Evolutionary conservation across 2,888 invertebrate genomes (phyloP).

Genomic region (Sussaba pulchella): DNA sequence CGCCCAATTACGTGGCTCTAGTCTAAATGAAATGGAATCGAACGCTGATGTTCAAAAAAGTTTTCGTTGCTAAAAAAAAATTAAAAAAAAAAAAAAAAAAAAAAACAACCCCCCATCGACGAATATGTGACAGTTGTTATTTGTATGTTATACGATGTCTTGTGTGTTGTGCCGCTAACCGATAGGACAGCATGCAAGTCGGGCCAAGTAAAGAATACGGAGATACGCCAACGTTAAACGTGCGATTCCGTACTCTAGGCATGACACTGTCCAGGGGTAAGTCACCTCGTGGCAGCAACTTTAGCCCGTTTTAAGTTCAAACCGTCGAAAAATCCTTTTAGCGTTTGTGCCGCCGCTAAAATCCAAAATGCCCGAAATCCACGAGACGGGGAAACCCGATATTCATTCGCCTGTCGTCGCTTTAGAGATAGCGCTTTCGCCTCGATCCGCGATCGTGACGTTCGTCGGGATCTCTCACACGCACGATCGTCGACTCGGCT

Average conservation of each 20-base stretch:
- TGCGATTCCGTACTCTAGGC: constrained; percentile 83
- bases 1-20: neutral
- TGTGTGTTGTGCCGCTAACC: constrained; percentile 84
- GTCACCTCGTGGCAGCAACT: constrained; percentile 82
- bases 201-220: constrained; percentile 84
- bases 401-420: constrained; percentile 48
- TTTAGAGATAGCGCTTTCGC: constrained; percentile 32
- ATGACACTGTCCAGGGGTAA: constrained; percentile 84
- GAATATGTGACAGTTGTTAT: constrained; percentile 57
- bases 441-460: constrained; percentile 40
- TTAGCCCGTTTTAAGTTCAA: constrained; percentile 52
- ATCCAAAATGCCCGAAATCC: too few relatives aligned
- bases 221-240: constrained; percentile 82
- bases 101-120: constrained; percentile 59
- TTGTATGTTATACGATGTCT: constrained; percentile 82
- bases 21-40: neutral
- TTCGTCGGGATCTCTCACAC: constrained; percentile 30
- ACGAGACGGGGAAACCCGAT: neutral
- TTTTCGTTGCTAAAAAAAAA: neutral
- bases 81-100: neutral
- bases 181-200: constrained; percentile 84
- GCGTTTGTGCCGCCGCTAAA: neutral
- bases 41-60: neutral
- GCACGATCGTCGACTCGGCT: constrained; percentile 7
- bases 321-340: neutral